phyloP scores from a whole-genome alignment of 2,113 vertebrate species.

The Corythaixoides concolor region DNA sequence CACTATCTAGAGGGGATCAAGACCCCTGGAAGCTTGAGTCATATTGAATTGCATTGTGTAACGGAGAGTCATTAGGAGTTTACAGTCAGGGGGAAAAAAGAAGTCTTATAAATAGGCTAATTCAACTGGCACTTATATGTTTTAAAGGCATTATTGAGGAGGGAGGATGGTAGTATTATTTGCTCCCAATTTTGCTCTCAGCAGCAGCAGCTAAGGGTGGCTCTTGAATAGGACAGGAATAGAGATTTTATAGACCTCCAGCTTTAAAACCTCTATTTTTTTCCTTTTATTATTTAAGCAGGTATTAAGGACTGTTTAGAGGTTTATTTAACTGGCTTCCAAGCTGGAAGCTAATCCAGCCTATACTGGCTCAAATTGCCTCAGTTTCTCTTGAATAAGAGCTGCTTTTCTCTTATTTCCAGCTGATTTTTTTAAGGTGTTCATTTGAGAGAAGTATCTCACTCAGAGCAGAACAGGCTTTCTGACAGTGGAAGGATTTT shows the following conservation, averaged over 20 bases:
- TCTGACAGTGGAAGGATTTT: not conserved
- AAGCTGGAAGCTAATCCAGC: not conserved
- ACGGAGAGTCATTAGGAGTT: constrained; percentile 67
- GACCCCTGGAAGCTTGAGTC: constrained; percentile 68
- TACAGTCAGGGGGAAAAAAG: constrained; percentile 72
- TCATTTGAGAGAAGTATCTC: not conserved
- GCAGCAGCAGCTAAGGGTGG: constrained; percentile 35
- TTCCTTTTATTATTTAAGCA: constrained; percentile 53
- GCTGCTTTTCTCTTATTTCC: not conserved
- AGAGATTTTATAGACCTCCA: constrained; percentile 45
- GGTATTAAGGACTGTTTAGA: constrained; percentile 26
- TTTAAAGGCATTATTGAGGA: constrained; percentile 61
- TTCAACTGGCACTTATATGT: constrained; percentile 61
- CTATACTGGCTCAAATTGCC: not conserved
- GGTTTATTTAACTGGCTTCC: constrained; percentile 11
- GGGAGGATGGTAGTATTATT: constrained; percentile 51
- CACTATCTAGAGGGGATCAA: constrained; percentile 60
- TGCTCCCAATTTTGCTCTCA: constrained; percentile 56
- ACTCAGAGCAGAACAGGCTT: not conserved
- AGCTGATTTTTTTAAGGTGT: not conserved
- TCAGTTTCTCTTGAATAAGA: not conserved
- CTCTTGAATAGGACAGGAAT: constrained; percentile 26
- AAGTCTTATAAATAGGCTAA: constrained; percentile 67
- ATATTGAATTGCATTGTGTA: constrained; percentile 69
- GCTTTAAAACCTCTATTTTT: not conserved